Evolutionary conservation across 2,113 vertebrate species (phyloP), one percentile per base, ranked within the genome.

Genomic region (Brachyistius frenatus): DNA sequence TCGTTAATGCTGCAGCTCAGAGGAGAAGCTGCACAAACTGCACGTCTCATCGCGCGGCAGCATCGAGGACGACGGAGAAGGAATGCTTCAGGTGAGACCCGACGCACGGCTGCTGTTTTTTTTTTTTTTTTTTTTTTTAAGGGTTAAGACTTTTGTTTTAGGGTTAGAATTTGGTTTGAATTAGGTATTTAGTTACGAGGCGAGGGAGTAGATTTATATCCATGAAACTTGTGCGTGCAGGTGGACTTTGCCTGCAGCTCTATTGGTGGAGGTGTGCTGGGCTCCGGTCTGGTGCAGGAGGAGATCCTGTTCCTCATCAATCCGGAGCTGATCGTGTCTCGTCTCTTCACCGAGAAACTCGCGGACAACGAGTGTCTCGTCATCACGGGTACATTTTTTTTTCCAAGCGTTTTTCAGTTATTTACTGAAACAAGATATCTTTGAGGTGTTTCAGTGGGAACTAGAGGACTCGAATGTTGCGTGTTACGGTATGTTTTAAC

Each of bases 281-380:
- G 87, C 10, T 72, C 76, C 0, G 94, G 94, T 31, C 84, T 95
- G 66, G 85, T 95, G 32, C 94, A 95, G 80, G 94, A 95, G 15
- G 94, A 95, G 84, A 95, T 95, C 64, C 83, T 93, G 60, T 95
- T 95, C 62, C 63, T 95, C 5, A 87, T 93, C 6, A 87, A 91
- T 70, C 93, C 94, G 1, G 94, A 95, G 79, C 91, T 95, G 15
- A 95, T 95, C 1, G 88, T 94, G 23, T 78, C 94, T 1, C 87
- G 94, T 0, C 94, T 95, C 63, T 95, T 95, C 77, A 95, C 94
- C 0, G 94, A 95, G 85, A 91, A 67, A 66, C 92, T 95, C 2
- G 64, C 0, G 0, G 75, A 93, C 46, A 66, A 71, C 0, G 94
- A 95, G 78, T 94, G 94, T 68, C 82, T 95, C 16, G 62, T 87